Percentiles rank a stretch among this genome's conserved stretches.
Evolutionary conservation across 2,797 vertebrate genomes (phyloP).

Genomic region (Champsocephalus esox): DNA sequence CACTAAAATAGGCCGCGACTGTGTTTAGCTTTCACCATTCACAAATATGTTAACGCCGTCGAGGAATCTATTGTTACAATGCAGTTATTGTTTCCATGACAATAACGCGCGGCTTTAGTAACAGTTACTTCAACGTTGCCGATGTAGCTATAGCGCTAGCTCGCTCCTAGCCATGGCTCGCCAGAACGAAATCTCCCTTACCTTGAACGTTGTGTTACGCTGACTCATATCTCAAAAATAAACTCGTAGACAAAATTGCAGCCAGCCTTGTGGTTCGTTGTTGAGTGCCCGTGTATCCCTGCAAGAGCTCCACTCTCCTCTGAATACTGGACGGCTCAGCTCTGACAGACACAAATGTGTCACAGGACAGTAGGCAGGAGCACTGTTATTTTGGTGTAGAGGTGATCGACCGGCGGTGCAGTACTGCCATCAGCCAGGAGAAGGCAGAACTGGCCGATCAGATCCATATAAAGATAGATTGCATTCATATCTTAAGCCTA

Average conservation of each 20-base stretch:
- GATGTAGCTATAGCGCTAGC: conserved; percentile 56
- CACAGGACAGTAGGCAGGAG: conserved; percentile 40
- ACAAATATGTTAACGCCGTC: no score
- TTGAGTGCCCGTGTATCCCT: neutral
- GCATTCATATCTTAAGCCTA: no score
- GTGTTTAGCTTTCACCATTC: no score
- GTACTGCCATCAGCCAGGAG: conserved; percentile 15
- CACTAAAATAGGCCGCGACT: neutral
- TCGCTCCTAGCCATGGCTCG: conserved; percentile 12
- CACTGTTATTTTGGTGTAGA: conserved; percentile 37
- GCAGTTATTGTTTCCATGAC: conserved; percentile 37
- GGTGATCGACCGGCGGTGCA: neutral
- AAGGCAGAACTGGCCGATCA: conserved; percentile 23
- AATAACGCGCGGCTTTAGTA: conserved; percentile 14
- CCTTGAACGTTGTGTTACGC: conserved; percentile 52
- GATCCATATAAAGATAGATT: no score
- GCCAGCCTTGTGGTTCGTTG: neutral
- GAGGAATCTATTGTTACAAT: neutral
- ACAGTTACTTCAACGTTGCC: neutral
- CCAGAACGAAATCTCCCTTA: conserved; percentile 45
- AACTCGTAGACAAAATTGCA: conserved; percentile 21
- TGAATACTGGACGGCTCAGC: neutral
- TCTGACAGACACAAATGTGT: conserved; percentile 35
- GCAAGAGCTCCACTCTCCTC: conserved; percentile 10
- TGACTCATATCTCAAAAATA: conserved; percentile 67